Conservation (phyloP, 1,140 invertebrate genomes). For the Eumeta japonica region DNA sequence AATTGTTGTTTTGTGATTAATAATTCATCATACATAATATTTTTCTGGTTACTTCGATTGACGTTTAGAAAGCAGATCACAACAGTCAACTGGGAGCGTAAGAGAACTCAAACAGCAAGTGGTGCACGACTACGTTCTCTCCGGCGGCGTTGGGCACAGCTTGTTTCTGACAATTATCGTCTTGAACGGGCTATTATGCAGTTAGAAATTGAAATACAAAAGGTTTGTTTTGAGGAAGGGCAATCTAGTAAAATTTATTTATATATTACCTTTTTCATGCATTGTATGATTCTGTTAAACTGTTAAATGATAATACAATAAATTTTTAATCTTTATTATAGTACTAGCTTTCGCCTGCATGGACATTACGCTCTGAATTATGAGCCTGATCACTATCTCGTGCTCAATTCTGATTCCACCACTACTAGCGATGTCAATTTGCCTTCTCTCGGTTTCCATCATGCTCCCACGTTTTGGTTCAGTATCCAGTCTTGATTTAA, state of each 20-base stretch:
- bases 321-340: too few species aligned
- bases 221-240: too few species aligned
- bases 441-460: too few species aligned
- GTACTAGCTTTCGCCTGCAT: too few species aligned
- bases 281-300: background rate
- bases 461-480: too few species aligned
- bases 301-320: too few species aligned
- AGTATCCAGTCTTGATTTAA: too few species aligned
- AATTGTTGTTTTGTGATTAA: too few species aligned
- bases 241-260: background rate
- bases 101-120: slow-evolving; percentile 85
- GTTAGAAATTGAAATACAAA: slow-evolving; percentile 18
- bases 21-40: background rate
- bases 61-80: slow-evolving; percentile 78
- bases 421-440: too few species aligned
- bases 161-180: slow-evolving; percentile 97
- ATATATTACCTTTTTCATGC: background rate
- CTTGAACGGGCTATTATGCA: slow-evolving; percentile 67
- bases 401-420: too few species aligned
- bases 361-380: too few species aligned
- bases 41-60: background rate
- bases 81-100: slow-evolving; percentile 91
- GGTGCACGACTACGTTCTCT: slow-evolving; percentile 79
- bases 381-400: too few species aligned
- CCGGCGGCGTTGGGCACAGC: slow-evolving; percentile 87